A percentile compares a stretch with the other conserved stretches of the same genome.
phyloP scores from a whole-genome alignment of 2,888 invertebrate species.

The Melitaea athalia region DNA sequence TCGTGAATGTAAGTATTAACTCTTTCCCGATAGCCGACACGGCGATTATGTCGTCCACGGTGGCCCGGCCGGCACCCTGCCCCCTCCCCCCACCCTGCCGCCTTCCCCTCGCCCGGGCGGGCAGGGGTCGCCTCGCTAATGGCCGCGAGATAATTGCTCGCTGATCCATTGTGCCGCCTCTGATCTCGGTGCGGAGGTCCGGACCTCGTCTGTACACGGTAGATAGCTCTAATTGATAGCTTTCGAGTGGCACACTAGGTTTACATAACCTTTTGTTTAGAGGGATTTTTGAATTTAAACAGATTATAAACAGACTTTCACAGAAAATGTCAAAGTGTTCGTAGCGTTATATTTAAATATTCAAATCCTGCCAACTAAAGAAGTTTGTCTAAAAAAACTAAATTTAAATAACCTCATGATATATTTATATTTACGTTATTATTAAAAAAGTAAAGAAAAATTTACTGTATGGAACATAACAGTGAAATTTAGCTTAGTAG shows the following conservation, averaged over 20 bases:
- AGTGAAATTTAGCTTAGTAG: too few relatives aligned
- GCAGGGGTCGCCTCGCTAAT: slow-evolving; percentile 41
- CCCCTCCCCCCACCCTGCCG: not conserved
- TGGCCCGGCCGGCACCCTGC: slow-evolving; percentile 43
- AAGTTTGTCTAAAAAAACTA: too few relatives aligned
- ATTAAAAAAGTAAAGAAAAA: too few relatives aligned
- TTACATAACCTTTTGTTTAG: not conserved
- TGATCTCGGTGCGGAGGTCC: slow-evolving; percentile 19
- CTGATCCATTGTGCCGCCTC: slow-evolving; percentile 30
- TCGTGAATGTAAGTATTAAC: slow-evolving; percentile 1
- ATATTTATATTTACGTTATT: too few relatives aligned
- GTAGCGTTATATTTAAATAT: too few relatives aligned
- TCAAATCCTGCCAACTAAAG: too few relatives aligned
- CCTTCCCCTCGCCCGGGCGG: slow-evolving; percentile 34
- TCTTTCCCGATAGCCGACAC: slow-evolving; percentile 21
- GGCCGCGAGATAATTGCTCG: slow-evolving; percentile 49
- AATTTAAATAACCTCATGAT: too few relatives aligned
- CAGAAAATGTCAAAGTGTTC: too few relatives aligned
- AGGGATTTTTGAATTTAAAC: not conserved
- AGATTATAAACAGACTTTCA: not conserved
- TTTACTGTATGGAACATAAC: too few relatives aligned
- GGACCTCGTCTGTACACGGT: slow-evolving; percentile 20
- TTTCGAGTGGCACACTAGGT: slow-evolving; percentile 5
- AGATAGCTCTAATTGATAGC: slow-evolving; percentile 25
- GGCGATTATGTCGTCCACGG: slow-evolving; percentile 54